Evolutionary conservation across 2,888 invertebrate genomes (phyloP), one percentile per base, ranked within the genome.

Genomic region (Cheiracanthium punctorium): DNA sequence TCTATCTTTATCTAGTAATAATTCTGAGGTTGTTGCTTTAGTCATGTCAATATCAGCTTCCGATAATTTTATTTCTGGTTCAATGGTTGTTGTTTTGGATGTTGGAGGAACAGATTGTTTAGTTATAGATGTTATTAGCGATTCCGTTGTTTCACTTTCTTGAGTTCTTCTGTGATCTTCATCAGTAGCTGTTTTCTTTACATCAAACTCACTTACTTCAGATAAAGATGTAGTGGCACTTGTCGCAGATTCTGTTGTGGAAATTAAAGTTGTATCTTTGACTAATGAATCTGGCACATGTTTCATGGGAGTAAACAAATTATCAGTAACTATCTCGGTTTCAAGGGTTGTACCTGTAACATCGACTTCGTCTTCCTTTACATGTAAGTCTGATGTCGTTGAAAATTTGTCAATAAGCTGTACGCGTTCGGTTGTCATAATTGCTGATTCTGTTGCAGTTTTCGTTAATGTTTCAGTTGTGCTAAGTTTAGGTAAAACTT

Each of bases 261-360:
- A 17, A 1, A 52, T 20, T n/a, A n/a, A n/a, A 58, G 74, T 28
- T 69, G 24, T 71, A 14, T 30, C 52, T 20, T 1, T 33, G 7
- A 72, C 7, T 43, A 48, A 24, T 2, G 67, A 73, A 14, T 24
- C 20, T 75, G 72, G 41, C 43, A 32, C 20, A 4, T 28, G 37
- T 48, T 30, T 73, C 58, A 73, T 65, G 14, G 24, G 32, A 0
- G 65, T 76, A 37, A 41, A 41, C 20, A 67, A 12, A 29, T 64
- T 41, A 41, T 30, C 65, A 76, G 67, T 67, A 20, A 33, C 10
- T 76, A 41, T 67, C 37, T 76, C 76, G 30, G 43, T 24, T 65
- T 76, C 65, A 33, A n/a, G 33, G 0, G 67, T 20, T 65, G 0
- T n/a, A n/a, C 1, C 52, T 10, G 20, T 5, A 52, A 20, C 52